Evolutionary conservation across 2,797 vertebrate species (phyloP).

Genomic region (Macropodus opercularis): DNA sequence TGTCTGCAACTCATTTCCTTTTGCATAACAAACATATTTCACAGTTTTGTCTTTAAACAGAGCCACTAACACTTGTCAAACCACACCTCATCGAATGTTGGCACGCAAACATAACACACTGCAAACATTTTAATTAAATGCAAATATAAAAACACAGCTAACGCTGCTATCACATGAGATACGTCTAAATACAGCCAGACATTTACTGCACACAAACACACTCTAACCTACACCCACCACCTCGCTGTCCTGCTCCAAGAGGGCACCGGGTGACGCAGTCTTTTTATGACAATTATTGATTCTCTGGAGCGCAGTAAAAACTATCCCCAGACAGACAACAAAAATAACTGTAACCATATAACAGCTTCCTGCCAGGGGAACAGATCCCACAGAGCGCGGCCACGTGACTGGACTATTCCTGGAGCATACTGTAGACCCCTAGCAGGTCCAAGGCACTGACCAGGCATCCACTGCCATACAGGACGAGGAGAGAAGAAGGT

Average conservation of each 20-base stretch:
- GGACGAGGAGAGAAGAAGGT: slow-evolving; percentile 56
- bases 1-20: slow-evolving; percentile 30
- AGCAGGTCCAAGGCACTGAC: slow-evolving; percentile 70
- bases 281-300: slow-evolving; percentile 97
- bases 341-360: slow-evolving; percentile 98
- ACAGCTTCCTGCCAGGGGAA: slow-evolving; percentile 93
- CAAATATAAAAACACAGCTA: too few species aligned
- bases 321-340: slow-evolving; percentile 97
- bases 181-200: neutral
- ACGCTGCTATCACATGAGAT: neutral
- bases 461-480: slow-evolving; percentile 53
- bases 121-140: slow-evolving; percentile 10
- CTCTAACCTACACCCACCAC: slow-evolving; percentile 60
- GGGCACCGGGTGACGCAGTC: slow-evolving; percentile 89
- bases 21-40: slow-evolving; percentile 14
- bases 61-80: slow-evolving; percentile 16
- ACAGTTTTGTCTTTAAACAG: slow-evolving; percentile 11
- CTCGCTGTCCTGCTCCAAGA: slow-evolving; percentile 83
- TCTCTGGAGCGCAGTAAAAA: slow-evolving; percentile 92
- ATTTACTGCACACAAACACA: slow-evolving; percentile 3
- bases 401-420: slow-evolving; percentile 84
- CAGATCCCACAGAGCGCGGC: slow-evolving; percentile 90
- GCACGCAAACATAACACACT: neutral
- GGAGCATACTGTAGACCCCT: slow-evolving; percentile 76
- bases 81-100: neutral